phyloP scores from a whole-genome alignment of 2,888 invertebrate genomes.

The Cantharis nigra region DNA sequence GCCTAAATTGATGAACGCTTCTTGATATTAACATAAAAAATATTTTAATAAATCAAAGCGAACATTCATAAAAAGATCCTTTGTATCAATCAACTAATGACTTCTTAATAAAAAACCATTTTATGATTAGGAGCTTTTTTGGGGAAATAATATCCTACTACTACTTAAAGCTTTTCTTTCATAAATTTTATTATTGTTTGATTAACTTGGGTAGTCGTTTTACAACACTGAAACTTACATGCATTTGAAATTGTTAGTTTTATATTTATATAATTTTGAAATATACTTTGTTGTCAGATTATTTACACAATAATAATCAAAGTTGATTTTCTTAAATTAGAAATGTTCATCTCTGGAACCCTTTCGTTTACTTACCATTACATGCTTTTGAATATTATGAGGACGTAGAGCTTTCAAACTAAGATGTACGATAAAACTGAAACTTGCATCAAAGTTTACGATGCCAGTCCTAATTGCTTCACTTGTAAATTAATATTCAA shows the following conservation, averaged over 20 bases:
- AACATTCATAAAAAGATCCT: background rate
- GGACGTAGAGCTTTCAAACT: background rate
- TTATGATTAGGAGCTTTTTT: background rate
- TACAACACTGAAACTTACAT: background rate
- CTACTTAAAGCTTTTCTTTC: background rate
- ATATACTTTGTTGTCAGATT: background rate
- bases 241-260: background rate
- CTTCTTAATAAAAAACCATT: background rate
- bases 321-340: background rate
- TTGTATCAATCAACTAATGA: background rate
- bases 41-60: background rate
- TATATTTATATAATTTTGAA: background rate
- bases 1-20: background rate
- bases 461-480: background rate
- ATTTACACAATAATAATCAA: background rate
- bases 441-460: background rate
- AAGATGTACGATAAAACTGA: background rate
- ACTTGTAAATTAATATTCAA: background rate
- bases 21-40: background rate
- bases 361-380: background rate
- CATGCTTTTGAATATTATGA: background rate
- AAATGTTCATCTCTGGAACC: background rate
- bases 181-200: background rate
- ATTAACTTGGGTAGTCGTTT: background rate
- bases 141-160: background rate